Base-by-base conservation (phyloP, 2,113 vertebrate species). In the Vulpes vulpes region DNA sequence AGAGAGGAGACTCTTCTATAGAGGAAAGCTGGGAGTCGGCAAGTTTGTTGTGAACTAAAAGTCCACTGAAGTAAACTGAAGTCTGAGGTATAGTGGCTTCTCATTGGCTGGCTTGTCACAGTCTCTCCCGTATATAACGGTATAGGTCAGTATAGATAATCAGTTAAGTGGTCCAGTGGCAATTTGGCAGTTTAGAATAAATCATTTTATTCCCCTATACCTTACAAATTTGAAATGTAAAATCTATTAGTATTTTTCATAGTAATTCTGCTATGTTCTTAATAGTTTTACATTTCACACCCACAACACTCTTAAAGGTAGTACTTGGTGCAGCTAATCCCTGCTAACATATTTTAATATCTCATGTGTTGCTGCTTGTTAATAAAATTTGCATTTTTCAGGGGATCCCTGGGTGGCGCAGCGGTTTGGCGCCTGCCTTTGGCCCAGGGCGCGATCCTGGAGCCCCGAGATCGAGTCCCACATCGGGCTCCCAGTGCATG, bases 161-260 rank as follows among this genome's bases (percentile, higher is more conserved):
- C 80, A 53, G 19, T 87, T 51, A 93, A 91, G 49, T 76, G 64
- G 43, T 91, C 69, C 57, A 55, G 11, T 83, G 22, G 49, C 2
- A n/a, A 88, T 6, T 11, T 78, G 62, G 35, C 30, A 89, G 73
- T 67, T 71, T 60, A 32, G 60, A 23, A 97, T 35, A 79, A 94
- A 91, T 11, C 65, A 7, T 94, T 92, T 90, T 78, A 96, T 8
- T 89, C 27, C 30, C 11, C 64, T 30, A 89, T 38, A 55, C 17
- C 60, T 92, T 84, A 81, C 8, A 92, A 43, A 82, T 49, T 82
- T 82, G 12, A 96, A 93, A 82, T 59, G 51, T 25, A 95, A 89
- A 94, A 74, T 1, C 49, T 49, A 76, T 59, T 35, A 78, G 35
- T 12, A 69, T 57, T 80, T 96, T 62, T 69, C 74, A 62, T 2